Evolutionary conservation across 92 coral and sea anemone genomes (phyloP), one percentile per base, ranked within the genome.

Genomic region (Parazoanthus swiftii): DNA sequence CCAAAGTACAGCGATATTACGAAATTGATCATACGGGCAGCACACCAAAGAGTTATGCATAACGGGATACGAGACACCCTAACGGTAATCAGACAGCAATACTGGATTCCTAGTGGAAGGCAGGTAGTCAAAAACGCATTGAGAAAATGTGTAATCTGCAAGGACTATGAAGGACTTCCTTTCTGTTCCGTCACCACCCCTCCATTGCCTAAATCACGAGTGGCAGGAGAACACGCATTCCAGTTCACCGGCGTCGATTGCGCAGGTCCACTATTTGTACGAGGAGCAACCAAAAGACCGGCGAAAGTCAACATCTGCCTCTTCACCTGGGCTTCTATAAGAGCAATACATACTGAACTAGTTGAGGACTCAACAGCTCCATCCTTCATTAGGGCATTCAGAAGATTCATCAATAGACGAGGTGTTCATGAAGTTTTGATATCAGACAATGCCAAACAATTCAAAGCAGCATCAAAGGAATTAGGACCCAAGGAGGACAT

Each of bases 101-200:
- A 44, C 85, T 93, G 93, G 95, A 88, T 90, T 37, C 93, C 90
- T 20, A 84, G 85, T 81, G 94, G 92, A 14, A 58, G 92, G 82
- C 91, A 92, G 25, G 83, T 90, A 14, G 82, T 90, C 4, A 88
- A 90, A 86, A 88, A 54, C 67, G 72, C 84, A 54, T 67, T 90
- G 23, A 68, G 79, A 50, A 44, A 86, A 37, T 93, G 92, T 82
- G 89, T 89, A n/a, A 90, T 85, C 80, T 92, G 94, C 88, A 84
- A 38, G 66, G 88, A 88, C 70, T 48, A 33, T 1, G 91, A 90
- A 68, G 92, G 94, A 72, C 91, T 65, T 26, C 89, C 94, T 20
- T 92, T 77, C 79, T 88, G 44, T 8, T 77, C 92, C 13, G 74
- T 88, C 33, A 37, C 81, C 44, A 74, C 93, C 56, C 91, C 90